Evolutionary conservation across 30 jellyfish, hydroid and myxozoan species (phyloP), one percentile per base, ranked within the genome.

Genomic region (Hydra vulgaris): DNA sequence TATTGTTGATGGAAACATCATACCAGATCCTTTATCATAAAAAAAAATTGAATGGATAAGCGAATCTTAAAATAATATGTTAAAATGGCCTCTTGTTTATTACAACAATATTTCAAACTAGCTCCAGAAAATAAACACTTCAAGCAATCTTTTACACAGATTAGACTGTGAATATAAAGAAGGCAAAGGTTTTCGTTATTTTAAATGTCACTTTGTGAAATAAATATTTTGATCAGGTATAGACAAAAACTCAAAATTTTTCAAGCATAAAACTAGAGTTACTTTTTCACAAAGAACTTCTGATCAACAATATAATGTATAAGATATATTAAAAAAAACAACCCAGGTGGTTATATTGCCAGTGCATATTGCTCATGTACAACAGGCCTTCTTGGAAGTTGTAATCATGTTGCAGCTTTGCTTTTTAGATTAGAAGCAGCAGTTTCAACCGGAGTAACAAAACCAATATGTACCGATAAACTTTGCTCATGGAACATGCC

Each of bases 141-240:
- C 88, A 17, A 66, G 77, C 8, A 81, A 82, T 23, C 81, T 82
- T 21, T 23, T 82, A 3, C 88, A 82, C 79, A 27, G 89, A 23
- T 27, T 27, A 16, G 87, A 82, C 26, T 82, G 89, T 24, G 40
- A 82, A 19, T 82, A 82, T 54, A 82, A 82, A 66, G 89, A 82
- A 69, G 86, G 87, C 21, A 82, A 82, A 54, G 86, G 88, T 52
- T 82, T 72, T 53, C 0, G 89, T 17, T 82, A 82, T 79, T 82
- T 73, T 74, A 70, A 25, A n/a, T 53, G 80, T 24, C 66, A 55
- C 18, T 82, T 82, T 74, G 88, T 82, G 20, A 73, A 55, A 73
- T 79, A 82, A 20, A 21, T 53, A 5, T 73, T 53, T 8, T 26
- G 72, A 26, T 78, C 74, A 26, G 56, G 70, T 54, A 72, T 82